A percentile compares a stretch with the other conserved stretches of the same genome.
These are phyloP conservation scores for Ametastegia equiseti DNA, from an alignment of 2,888 invertebrate genomes.

Conservation along the genomic window DNA sequence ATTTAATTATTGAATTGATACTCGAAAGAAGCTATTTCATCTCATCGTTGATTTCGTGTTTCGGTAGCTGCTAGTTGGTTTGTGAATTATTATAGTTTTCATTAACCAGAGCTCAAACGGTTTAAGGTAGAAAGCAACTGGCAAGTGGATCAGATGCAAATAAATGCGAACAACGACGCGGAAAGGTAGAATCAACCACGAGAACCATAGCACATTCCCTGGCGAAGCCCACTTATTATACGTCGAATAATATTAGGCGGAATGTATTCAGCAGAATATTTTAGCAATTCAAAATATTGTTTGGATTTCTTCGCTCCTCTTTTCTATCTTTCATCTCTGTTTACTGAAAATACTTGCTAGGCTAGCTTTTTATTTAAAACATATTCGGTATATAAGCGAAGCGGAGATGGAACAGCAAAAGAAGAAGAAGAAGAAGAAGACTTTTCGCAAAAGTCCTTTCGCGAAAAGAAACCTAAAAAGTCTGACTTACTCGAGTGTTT, in stretches of 20 bases:
- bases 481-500: not conserved
- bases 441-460: not conserved
- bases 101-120: not conserved
- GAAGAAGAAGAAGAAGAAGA: too few species aligned
- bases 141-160: slow-evolving; percentile 49
- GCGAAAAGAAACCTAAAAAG: slow-evolving; percentile 23
- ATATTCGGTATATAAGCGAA: not conserved
- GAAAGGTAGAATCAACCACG: slow-evolving; percentile 45
- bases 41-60: not conserved
- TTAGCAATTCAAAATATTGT: slow-evolving; percentile 66
- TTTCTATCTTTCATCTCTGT: slow-evolving; percentile 32
- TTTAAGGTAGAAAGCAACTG: not conserved
- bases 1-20: not conserved
- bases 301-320: slow-evolving; percentile 49
- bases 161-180: slow-evolving; percentile 41
- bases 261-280: slow-evolving; percentile 50
- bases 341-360: slow-evolving; percentile 12
- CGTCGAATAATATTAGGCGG: slow-evolving; percentile 61
- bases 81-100: not conserved
- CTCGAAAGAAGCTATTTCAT: not conserved
- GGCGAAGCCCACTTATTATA: slow-evolving; percentile 59
- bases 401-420: too few species aligned
- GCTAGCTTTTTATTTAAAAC: slow-evolving; percentile 22
- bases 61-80: not conserved
- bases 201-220: slow-evolving; percentile 22